Conservation (phyloP, 2,113 vertebrate genomes). For the Rhynchomys soricoides region DNA sequence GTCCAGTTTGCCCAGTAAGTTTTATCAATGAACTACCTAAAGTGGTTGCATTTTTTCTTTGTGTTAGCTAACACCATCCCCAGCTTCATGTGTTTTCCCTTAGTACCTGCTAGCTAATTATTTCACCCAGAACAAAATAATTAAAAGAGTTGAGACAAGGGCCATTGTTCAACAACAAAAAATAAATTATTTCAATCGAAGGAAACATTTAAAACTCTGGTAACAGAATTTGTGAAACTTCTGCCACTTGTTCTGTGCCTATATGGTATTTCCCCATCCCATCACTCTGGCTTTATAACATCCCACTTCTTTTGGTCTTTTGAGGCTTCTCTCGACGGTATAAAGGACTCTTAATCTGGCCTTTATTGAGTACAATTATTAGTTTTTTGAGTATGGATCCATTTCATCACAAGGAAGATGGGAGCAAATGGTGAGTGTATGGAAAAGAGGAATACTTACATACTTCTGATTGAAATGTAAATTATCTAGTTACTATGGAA, state of each 20-base stretch:
- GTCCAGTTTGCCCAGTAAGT: not conserved
- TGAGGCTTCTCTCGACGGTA: not conserved
- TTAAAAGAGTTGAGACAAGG: no score
- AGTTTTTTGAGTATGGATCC: not conserved
- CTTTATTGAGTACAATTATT: not conserved
- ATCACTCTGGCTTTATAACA: accelerated
- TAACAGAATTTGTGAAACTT: not conserved
- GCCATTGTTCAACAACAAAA: not conserved
- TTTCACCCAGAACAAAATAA: no score
- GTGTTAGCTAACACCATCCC: not conserved
- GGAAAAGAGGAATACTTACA: not conserved
- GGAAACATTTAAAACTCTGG: not conserved
- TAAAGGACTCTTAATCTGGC: not conserved
- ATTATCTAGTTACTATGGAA: not conserved
- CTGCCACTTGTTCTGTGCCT: not conserved
- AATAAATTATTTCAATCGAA: not conserved
- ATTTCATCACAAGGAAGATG: not conserved
- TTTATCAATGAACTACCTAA: not conserved
- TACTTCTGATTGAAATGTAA: not conserved
- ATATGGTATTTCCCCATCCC: no score
- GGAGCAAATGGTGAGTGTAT: not conserved
- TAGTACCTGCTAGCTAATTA: not conserved
- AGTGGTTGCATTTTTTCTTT: not conserved
- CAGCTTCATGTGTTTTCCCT: no score
- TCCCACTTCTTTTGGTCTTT: not conserved